Evolutionary conservation across 2,888 invertebrate genomes (phyloP).

Genomic region (Tipula lateralis): DNA sequence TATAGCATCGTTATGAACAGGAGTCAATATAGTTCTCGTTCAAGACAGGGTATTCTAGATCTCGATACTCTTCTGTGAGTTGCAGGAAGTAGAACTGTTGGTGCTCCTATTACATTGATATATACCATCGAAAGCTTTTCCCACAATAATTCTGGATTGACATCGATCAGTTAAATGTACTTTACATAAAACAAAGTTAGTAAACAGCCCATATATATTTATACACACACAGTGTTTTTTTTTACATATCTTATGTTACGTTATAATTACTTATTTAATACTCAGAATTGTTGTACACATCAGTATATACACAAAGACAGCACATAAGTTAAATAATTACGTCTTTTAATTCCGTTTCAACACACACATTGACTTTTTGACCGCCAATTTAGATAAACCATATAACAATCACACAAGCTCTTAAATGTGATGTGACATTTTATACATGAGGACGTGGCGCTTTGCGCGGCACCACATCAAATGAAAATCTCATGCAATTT

Average conservation of each 20-base stretch:
- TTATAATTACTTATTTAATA: conserved; percentile 19
- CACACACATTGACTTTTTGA: conserved; percentile 14
- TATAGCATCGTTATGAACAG: too few species aligned
- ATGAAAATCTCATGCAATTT: not conserved
- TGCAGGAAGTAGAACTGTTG: too few species aligned
- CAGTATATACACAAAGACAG: not conserved
- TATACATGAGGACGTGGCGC: not conserved
- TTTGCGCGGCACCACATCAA: not conserved
- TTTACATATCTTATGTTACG: not conserved
- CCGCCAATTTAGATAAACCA: not conserved
- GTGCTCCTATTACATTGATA: too few species aligned
- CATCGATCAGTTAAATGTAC: not conserved
- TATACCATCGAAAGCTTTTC: too few species aligned
- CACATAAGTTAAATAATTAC: not conserved
- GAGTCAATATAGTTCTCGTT: too few species aligned
- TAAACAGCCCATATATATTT: not conserved
- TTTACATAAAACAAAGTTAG: not conserved
- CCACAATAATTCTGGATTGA: not conserved
- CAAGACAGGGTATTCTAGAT: too few species aligned
- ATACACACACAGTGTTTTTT: not conserved
- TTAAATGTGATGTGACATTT: not conserved
- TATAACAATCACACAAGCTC: not conserved
- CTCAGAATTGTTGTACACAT: not conserved
- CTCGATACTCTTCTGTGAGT: too few species aligned
- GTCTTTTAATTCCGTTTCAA: not conserved